Conservation (phyloP, 1,140 invertebrate species). For the Diachasma alloeum region DNA sequence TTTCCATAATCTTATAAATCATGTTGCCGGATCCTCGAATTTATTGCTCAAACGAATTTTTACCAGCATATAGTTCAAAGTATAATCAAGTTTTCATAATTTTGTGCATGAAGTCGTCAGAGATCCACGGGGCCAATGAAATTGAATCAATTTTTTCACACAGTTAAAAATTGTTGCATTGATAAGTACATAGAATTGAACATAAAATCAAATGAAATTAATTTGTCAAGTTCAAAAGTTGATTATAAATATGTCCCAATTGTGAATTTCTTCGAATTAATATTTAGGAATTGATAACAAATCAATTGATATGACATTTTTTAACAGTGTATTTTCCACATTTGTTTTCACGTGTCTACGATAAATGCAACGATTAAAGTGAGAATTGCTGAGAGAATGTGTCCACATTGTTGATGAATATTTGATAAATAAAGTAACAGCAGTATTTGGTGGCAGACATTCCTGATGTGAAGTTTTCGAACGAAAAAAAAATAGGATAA, state of each 20-base stretch:
- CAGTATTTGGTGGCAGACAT: conserved; percentile 4
- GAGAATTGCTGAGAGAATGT: neutral
- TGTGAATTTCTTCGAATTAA: neutral
- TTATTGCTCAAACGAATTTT: conserved; percentile 5
- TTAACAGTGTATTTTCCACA: no score
- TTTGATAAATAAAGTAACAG: conserved; percentile 1
- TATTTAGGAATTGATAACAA: neutral
- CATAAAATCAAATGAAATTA: no score
- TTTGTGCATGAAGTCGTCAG: neutral
- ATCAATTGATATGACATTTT: neutral
- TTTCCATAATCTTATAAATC: neutral
- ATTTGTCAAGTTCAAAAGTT: no score
- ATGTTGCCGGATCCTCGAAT: neutral
- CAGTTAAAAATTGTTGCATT: neutral
- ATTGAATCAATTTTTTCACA: neutral
- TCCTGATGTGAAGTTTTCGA: neutral
- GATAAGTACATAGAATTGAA: no score
- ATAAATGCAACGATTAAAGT: neutral
- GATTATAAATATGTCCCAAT: neutral
- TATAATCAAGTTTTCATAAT: neutral
- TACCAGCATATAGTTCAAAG: neutral
- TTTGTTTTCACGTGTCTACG: neutral
- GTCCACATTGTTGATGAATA: neutral
- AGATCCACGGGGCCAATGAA: neutral
- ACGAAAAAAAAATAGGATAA: neutral